Evolutionary conservation across 2,797 vertebrate genomes (phyloP).

Genomic region (Cyclopterus lumpus): DNA sequence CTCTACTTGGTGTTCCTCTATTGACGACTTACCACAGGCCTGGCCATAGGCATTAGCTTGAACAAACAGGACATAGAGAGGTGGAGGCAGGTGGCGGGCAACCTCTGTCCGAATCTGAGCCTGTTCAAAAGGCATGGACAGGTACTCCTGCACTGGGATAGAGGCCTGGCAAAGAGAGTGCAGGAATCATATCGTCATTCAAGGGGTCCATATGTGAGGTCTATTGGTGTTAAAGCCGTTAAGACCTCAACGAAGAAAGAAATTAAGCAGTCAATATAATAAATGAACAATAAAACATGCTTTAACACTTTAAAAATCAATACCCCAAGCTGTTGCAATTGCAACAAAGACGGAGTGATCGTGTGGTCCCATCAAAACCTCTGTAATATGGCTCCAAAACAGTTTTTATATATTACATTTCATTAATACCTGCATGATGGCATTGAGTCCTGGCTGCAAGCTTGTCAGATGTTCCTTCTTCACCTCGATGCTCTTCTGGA

Average conservation of each 20-base stretch:
- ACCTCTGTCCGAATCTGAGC: slow-evolving; percentile 95
- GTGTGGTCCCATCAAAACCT: background rate
- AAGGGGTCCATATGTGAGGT: background rate
- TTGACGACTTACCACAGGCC: slow-evolving; percentile 90
- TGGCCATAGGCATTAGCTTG: slow-evolving; percentile 96
- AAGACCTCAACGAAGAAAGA: background rate
- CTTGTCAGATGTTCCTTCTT: slow-evolving; percentile 97
- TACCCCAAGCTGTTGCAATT: background rate
- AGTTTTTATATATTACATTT: background rate
- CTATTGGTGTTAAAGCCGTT: background rate
- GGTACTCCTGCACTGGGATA: slow-evolving; percentile 94
- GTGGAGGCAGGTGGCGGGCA: slow-evolving; percentile 93
- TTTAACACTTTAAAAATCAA: background rate
- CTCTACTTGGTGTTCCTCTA: background rate
- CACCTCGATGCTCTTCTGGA: slow-evolving; percentile 95
- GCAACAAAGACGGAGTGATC: background rate
- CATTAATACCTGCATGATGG: slow-evolving; percentile 94
- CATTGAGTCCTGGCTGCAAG: slow-evolving; percentile 95
- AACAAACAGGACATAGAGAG: slow-evolving; percentile 96
- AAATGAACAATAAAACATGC: background rate
- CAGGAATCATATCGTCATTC: background rate
- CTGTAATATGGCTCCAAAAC: background rate
- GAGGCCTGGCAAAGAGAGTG: slow-evolving; percentile 87
- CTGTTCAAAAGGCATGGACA: slow-evolving; percentile 96
- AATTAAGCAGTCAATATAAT: background rate